Evolutionary conservation across 2,888 invertebrate species (phyloP).

Genomic region (Cryptus armator): DNA sequence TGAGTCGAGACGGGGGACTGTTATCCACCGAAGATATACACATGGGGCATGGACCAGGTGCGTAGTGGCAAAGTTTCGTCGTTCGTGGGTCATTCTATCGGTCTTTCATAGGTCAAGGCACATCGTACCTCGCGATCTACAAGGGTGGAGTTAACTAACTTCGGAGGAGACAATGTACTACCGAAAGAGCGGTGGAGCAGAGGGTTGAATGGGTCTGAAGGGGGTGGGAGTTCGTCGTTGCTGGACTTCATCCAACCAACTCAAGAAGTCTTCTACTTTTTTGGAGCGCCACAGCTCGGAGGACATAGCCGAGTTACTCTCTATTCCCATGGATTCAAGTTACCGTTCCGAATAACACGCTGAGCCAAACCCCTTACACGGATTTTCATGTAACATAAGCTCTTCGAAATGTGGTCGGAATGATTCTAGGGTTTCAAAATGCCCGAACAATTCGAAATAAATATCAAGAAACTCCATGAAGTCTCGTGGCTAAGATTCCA

Average conservation of each 20-base stretch:
- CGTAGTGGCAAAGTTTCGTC: constrained; percentile 63
- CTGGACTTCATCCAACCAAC: constrained; percentile 31
- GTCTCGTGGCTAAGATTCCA: too few relatives aligned
- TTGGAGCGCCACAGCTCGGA: background rate
- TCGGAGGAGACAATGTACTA: constrained; percentile 18
- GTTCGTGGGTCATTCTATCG: constrained; percentile 68
- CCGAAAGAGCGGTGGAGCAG: constrained; percentile 9
- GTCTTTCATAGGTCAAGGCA: constrained; percentile 69
- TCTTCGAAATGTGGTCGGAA: background rate
- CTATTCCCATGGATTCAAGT: background rate
- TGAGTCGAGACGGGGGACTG: constrained; percentile 8
- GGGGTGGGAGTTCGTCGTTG: background rate
- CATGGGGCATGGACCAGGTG: constrained; percentile 60
- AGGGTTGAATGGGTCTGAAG: background rate
- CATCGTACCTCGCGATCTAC: constrained; percentile 61
- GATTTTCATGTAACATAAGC: background rate
- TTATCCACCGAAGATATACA: constrained; percentile 34
- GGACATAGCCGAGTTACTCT: constrained; percentile 3
- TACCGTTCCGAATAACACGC: background rate
- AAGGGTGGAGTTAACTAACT: constrained; percentile 64
- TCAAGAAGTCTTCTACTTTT: background rate
- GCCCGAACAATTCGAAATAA: too few relatives aligned
- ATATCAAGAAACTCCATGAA: too few relatives aligned
- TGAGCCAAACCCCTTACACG: background rate
- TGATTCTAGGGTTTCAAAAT: background rate